Percentiles rank a stretch among this genome's conserved stretches.
These are phyloP conservation scores for Rallus limicola DNA, from an alignment of 2,113 vertebrate species.

Conservation along the genomic window DNA sequence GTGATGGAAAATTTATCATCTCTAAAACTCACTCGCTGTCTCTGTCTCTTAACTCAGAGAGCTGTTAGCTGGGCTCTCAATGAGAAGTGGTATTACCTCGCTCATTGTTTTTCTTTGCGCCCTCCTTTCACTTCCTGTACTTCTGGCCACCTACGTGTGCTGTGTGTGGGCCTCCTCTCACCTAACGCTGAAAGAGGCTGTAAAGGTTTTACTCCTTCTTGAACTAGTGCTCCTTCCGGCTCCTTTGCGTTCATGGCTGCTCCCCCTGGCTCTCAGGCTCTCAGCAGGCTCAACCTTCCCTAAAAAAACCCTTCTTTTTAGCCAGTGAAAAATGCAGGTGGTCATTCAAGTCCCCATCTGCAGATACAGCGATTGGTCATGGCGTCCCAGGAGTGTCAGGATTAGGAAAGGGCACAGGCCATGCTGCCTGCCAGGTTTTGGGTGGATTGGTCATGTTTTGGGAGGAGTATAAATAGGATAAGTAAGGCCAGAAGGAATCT, in stretches of 20 bases:
- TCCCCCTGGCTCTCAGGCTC: not conserved
- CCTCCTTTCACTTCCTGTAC: not conserved
- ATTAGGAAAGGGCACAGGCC: not conserved
- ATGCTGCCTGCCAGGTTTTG: not conserved
- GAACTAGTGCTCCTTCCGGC: not conserved
- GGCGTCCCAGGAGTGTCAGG: not conserved
- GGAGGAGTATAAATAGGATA: not conserved
- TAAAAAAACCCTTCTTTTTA: not conserved
- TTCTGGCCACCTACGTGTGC: not conserved
- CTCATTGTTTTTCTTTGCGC: not conserved
- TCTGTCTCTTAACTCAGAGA: not conserved
- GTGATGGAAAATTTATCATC: not conserved
- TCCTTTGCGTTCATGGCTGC: not conserved
- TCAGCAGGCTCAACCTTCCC: not conserved
- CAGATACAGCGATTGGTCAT: not conserved
- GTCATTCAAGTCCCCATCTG: not conserved
- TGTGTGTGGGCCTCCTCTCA: not conserved
- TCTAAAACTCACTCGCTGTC: not conserved
- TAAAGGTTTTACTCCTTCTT: not conserved
- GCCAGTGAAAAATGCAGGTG: not conserved
- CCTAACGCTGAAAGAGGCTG: not conserved
- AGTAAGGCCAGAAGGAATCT: not conserved
- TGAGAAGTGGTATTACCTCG: not conserved
- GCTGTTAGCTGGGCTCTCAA: not conserved
- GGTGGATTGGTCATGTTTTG: not conserved